A percentile compares a stretch with the other conserved stretches of the same genome.
Conservation (phyloP, 1,140 invertebrate species). For the Ditylenchus dipsaci region DNA sequence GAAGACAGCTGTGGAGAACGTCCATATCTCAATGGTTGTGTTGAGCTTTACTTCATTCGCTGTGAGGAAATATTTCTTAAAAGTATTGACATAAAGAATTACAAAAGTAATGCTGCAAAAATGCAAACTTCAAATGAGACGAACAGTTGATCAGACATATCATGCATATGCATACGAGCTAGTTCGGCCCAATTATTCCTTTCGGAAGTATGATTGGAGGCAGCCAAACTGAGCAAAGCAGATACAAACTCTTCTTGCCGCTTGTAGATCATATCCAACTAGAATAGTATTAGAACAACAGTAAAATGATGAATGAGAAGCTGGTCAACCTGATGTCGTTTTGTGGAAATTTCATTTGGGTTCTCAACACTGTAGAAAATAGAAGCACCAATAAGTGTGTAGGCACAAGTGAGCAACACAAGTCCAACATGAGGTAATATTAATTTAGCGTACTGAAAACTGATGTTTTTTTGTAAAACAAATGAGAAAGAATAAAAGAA, state of each 20-base stretch:
- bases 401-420: conserved; percentile 53
- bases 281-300: no score
- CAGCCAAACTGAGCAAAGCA: conserved; percentile 40
- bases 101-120: neutral
- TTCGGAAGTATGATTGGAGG: conserved; percentile 34
- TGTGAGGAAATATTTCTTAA: conserved; percentile 50
- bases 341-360: conserved; percentile 50
- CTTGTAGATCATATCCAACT: conserved; percentile 46
- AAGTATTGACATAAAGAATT: neutral
- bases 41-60: conserved; percentile 54
- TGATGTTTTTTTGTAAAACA: neutral
- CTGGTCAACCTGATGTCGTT: conserved; percentile 48
- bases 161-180: conserved; percentile 52
- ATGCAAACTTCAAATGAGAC: conserved; percentile 44
- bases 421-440: conserved; percentile 57
- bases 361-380: conserved; percentile 54
- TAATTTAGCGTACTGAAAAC: conserved; percentile 53
- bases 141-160: conserved; percentile 57
- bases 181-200: conserved; percentile 32
- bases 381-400: conserved; percentile 52
- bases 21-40: conserved; percentile 54
- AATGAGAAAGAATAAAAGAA: neutral
- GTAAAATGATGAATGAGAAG: no score
- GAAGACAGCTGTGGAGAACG: conserved; percentile 58
- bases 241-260: conserved; percentile 50